Conservation (phyloP, 53 echinoderm and acorn worm genomes). For the Astropecten irregularis region DNA sequence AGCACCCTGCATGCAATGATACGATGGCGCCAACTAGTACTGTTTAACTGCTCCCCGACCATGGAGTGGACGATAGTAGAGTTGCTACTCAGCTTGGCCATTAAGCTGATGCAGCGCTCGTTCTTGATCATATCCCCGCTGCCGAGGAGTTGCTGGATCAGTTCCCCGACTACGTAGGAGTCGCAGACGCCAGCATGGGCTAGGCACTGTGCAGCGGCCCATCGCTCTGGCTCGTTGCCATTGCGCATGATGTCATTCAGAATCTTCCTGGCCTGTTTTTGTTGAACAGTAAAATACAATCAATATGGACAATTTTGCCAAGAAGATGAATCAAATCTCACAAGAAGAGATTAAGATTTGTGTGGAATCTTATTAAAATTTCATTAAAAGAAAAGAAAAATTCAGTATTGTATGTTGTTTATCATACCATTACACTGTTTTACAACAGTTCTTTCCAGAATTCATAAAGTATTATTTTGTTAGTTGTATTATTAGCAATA, state of each 20-base stretch:
- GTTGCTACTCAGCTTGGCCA: slow-evolving; percentile 74
- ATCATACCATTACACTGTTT: no score
- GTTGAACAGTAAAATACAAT: no score
- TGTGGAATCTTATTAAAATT: not conserved
- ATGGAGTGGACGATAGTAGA: slow-evolving; percentile 93
- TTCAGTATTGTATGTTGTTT: no score
- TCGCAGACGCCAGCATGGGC: slow-evolving; percentile 97
- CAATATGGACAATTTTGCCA: no score
- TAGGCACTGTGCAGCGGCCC: slow-evolving; percentile 93
- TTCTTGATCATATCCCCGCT: slow-evolving; percentile 81
- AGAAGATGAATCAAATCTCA: not conserved
- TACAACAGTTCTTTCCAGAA: no score
- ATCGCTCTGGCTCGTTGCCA: slow-evolving; percentile 86
- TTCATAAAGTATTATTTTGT: no score
- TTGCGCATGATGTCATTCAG: slow-evolving; percentile 72
- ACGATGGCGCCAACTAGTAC: slow-evolving; percentile 94
- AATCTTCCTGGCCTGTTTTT: slow-evolving; percentile 76
- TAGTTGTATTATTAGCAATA: no score
- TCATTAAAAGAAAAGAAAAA: no score
- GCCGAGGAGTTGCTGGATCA: slow-evolving; percentile 85
- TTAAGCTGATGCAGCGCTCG: slow-evolving; percentile 78
- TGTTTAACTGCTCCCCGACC: slow-evolving; percentile 97
- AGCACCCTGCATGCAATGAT: slow-evolving; percentile 85
- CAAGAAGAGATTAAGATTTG: not conserved
- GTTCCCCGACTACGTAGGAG: slow-evolving; percentile 91